phyloP scores from a whole-genome alignment of 2,888 invertebrate genomes.

The Arctia plantaginis region DNA sequence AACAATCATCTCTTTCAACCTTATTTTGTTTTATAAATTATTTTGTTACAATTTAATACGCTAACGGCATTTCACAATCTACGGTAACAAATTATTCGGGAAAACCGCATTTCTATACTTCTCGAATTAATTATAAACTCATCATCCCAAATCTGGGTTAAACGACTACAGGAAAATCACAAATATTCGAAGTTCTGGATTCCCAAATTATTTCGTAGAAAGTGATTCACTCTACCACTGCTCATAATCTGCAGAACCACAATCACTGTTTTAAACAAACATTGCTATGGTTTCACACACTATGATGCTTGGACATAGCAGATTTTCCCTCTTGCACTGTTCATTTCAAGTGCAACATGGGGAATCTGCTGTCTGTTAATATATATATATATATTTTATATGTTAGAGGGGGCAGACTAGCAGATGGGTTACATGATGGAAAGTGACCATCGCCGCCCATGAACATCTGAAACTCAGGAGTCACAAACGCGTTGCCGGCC shows the following conservation, averaged over 20 bases:
- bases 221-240: neutral
- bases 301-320: too few relatives aligned
- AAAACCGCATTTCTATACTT: neutral
- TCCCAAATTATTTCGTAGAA: conserved; percentile 1
- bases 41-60: neutral
- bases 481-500: too few relatives aligned
- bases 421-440: too few relatives aligned
- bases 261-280: too few relatives aligned
- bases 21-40: neutral
- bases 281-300: too few relatives aligned
- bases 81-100: neutral
- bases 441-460: too few relatives aligned
- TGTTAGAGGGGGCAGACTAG: too few relatives aligned
- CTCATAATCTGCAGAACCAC: neutral
- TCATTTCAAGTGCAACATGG: too few relatives aligned
- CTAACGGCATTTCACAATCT: neutral
- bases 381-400: too few relatives aligned
- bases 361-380: too few relatives aligned
- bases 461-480: too few relatives aligned
- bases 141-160: neutral
- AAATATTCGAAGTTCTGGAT: conserved; percentile 2
- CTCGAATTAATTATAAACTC: neutral
- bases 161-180: conserved; percentile 3
- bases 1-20: neutral
- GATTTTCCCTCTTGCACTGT: too few relatives aligned